These are phyloP conservation scores for Neoascia interrupta DNA, from an alignment of 2,888 invertebrate genomes.

Conservation along the genomic window DNA sequence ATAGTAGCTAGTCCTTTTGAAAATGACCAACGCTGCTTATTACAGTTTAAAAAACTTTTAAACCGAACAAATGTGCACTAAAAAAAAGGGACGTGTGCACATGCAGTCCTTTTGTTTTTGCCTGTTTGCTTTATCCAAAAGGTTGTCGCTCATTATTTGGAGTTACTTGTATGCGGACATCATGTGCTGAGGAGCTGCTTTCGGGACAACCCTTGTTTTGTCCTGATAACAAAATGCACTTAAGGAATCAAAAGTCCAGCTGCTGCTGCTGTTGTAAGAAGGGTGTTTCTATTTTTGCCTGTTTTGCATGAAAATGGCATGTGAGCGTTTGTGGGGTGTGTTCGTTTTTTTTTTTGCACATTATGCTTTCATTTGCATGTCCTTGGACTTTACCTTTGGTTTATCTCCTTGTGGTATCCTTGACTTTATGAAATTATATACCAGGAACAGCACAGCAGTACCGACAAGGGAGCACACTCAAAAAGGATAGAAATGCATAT, in stretches of 20 bases:
- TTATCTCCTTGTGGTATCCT: conserved; percentile 45
- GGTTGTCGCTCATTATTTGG: conserved; percentile 19
- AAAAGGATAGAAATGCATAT: too few species aligned
- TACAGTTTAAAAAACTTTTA: conserved; percentile 20
- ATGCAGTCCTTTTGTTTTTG: conserved; percentile 13
- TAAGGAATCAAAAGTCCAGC: conserved; percentile 64
- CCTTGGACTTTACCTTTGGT: conserved; percentile 60
- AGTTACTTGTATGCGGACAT: not conserved
- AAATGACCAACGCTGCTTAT: conserved; percentile 20
- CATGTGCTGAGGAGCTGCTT: conserved; percentile 5
- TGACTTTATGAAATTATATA: conserved; percentile 50
- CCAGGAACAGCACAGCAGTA: conserved; percentile 25
- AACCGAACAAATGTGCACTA: not conserved
- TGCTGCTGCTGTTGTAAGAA: conserved; percentile 23
- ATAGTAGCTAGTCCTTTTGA: too few species aligned
- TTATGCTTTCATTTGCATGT: conserved; percentile 26
- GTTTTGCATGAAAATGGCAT: conserved; percentile 21
- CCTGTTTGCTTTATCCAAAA: not conserved
- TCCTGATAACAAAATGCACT: conserved; percentile 56
- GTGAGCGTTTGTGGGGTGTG: too few species aligned
- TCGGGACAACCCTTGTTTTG: conserved; percentile 27
- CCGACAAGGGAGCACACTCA: not conserved
- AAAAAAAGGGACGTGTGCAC: not conserved
- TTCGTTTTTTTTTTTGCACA: conserved; percentile 57
- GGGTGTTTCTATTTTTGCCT: conserved; percentile 18